Conservation (phyloP, 2,888 invertebrate species). For the Agapostemon virescens region DNA sequence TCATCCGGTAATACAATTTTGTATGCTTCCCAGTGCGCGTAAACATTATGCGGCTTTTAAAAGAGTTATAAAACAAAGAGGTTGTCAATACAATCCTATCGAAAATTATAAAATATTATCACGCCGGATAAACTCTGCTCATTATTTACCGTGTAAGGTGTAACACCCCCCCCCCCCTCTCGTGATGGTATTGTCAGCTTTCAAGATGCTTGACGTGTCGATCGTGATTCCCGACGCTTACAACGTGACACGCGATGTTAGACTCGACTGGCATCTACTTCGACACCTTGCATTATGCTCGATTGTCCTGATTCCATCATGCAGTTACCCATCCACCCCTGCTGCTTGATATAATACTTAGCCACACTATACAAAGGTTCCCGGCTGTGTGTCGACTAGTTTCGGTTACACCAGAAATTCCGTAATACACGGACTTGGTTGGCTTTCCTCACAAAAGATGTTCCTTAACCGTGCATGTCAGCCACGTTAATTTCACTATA, state of each 20-base stretch:
- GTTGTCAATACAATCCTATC: not conserved
- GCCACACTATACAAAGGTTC: not conserved
- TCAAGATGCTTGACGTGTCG: conserved; percentile 57
- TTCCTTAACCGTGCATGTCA: not conserved
- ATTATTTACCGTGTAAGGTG: conserved; percentile 3
- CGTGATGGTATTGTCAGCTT: conserved; percentile 45
- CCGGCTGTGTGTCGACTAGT: not conserved
- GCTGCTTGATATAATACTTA: conserved; percentile 14
- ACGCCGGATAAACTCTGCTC: not conserved
- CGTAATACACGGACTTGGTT: not conserved
- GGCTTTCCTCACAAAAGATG: not conserved
- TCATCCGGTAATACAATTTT: conserved; percentile 26
- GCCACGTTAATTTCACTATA: not conserved
- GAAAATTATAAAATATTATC: conserved; percentile 17
- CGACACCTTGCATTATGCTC: conserved; percentile 51
- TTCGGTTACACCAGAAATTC: not conserved
- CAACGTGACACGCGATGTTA: conserved; percentile 57
- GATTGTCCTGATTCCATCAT: conserved; percentile 48
- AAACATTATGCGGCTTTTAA: conserved; percentile 26
- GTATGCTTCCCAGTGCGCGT: not conserved
- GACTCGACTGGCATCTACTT: conserved; percentile 58
- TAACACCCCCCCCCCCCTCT: not conserved
- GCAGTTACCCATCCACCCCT: conserved; percentile 14
- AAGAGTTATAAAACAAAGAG: conserved; percentile 18
- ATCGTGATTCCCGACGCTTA: conserved; percentile 56